Evolutionary conservation across 2,888 invertebrate genomes (phyloP), one percentile per base, ranked within the genome.

Genomic region (Nesidiocoris tenuis): DNA sequence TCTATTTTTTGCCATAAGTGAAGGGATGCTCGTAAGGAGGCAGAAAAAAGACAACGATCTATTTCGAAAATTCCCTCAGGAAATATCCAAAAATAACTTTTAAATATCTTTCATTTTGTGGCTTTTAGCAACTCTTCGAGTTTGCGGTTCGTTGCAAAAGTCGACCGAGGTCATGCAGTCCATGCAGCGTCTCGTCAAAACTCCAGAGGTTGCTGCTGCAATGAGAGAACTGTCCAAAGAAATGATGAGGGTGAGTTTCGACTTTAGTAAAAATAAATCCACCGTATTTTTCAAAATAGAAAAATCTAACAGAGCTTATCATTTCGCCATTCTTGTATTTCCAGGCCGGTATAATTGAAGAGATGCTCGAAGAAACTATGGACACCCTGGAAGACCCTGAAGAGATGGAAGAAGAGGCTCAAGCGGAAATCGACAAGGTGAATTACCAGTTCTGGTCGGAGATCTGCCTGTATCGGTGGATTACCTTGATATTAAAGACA

Each of bases 101-200:
- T 39, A 39, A n/a, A n/a, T n/a, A n/a, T n/a, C n/a, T n/a, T n/a
- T 67, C 16, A n/a, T n/a, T n/a, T n/a, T n/a, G n/a, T n/a, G n/a
- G n/a, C 74, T 82, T 82, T 18, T 83, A 94, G 97, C 97, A n/a
- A 95, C 96, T 9, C 86, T 98, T 79, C 88, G 96, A 81, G 92
- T 98, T 12, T 95, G 97, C 23, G 98, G 98, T 3, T 90, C 96
- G 0, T 85, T 99, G 67, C 90, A 94, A 82, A 96, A 96, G 83
- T 98, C 98, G 24, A 96, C 98, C 1, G 97, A 98, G 87, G 98
- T 99, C 0, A 98, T 99, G 98, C 93, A 94, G 85, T 93, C 95
- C 0, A 98, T 99, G 97, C 97, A 98, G 82, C 89, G 90, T 2
- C 85, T 99, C 5, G 86, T 98, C 1, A 90, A 93, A 80, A 88